Conservation (phyloP, 2,888 invertebrate species). For the Coelopa pilipes region DNA sequence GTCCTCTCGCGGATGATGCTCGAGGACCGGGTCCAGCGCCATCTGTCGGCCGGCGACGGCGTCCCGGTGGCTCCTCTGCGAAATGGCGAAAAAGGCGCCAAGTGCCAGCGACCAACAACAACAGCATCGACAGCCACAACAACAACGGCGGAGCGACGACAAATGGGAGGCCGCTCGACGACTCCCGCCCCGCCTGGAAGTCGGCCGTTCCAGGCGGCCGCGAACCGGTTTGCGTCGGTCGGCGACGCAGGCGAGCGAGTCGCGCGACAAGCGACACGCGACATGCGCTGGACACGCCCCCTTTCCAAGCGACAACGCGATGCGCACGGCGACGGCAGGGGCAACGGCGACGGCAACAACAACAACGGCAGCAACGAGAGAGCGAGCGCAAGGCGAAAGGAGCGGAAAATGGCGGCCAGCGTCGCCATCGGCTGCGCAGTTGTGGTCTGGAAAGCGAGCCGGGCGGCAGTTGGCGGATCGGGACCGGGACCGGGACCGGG, state of each 20-base stretch:
- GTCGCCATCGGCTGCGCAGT: constrained; percentile 1
- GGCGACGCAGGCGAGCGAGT: neutral
- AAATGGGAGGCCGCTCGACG: neutral
- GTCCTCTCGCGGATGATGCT: too few species aligned
- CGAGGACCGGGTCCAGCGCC: constrained; percentile 46
- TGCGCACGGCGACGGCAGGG: constrained; percentile 9
- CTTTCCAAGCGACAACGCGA: constrained; percentile 33
- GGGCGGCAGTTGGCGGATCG: too few species aligned
- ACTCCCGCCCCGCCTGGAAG: neutral
- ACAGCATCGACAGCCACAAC: neutral
- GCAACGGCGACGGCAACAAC: constrained; percentile 1
- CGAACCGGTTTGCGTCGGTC: constrained; percentile 4
- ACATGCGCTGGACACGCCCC: constrained; percentile 37
- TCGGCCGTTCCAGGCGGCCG: neutral
- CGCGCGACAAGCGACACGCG: constrained; percentile 24
- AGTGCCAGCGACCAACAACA: neutral
- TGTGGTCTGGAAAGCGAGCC: neutral
- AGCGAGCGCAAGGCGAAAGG: neutral
- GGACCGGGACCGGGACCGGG: too few species aligned
- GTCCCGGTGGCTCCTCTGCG: neutral
- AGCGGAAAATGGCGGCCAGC: constrained; percentile 2
- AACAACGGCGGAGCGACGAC: constrained; percentile 1
- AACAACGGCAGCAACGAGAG: constrained; percentile 27
- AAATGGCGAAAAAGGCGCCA: constrained; percentile 38
- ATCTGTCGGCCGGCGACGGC: constrained; percentile 55